Evolutionary conservation across 2,113 vertebrate species (phyloP).

Genomic region (Aspiorhynchus laticeps): DNA sequence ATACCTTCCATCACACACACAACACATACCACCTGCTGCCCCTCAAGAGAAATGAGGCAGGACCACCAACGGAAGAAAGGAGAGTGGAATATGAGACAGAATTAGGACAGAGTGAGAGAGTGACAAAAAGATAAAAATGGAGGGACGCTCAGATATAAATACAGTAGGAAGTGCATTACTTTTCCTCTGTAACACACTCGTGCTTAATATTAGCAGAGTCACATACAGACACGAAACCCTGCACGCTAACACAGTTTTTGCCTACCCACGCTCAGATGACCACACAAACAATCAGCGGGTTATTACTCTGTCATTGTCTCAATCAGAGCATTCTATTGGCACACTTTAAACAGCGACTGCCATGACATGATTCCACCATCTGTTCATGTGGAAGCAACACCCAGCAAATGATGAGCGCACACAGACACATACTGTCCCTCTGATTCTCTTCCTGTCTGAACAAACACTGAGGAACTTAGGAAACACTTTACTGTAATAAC

Average conservation of each 20-base stretch:
- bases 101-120: conserved; percentile 8
- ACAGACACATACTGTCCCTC: conserved; percentile 46
- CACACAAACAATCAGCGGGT: neutral
- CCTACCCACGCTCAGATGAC: neutral
- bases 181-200: neutral
- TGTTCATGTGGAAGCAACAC: conserved; percentile 45
- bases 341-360: conserved; percentile 48
- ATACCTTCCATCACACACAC: conserved; percentile 23
- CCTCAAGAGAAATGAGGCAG: conserved; percentile 3
- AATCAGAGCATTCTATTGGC: conserved; percentile 48
- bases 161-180: neutral
- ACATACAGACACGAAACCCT: neutral
- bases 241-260: neutral
- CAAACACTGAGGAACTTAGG: neutral
- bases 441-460: conserved; percentile 10
- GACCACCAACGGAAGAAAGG: conserved; percentile 45
- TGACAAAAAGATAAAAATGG: neutral
- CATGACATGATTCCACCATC: conserved; percentile 49
- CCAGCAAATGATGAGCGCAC: conserved; percentile 30
- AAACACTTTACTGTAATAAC: neutral
- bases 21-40: conserved; percentile 42
- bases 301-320: conserved; percentile 47
- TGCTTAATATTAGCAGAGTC: neutral
- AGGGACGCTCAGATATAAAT: neutral
- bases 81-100: conserved; percentile 17